Conservation (phyloP, 2,888 invertebrate species). For the Agonum fuliginosum region DNA sequence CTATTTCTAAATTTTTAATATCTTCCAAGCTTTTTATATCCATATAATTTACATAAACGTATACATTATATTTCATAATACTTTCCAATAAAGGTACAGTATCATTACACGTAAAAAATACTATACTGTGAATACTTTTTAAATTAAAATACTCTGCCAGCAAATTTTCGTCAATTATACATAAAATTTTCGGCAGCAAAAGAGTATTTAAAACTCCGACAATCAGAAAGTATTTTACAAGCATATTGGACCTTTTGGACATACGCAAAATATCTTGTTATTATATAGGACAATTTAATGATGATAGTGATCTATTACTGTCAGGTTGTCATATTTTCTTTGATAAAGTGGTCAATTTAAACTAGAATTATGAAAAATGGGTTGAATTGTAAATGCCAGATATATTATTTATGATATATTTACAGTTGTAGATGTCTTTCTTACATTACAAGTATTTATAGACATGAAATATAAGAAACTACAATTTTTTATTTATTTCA, state of each 20-base stretch:
- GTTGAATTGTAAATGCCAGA: too few species aligned
- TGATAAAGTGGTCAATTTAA: neutral
- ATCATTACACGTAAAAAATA: conserved; percentile 12
- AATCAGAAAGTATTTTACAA: neutral
- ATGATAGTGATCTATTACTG: neutral
- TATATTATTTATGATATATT: too few species aligned
- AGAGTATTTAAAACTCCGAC: neutral
- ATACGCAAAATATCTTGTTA: neutral
- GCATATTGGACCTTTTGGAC: neutral
- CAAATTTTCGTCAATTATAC: neutral
- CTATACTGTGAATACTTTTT: neutral
- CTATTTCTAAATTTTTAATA: neutral
- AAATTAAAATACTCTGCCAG: conserved; percentile 25
- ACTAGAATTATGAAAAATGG: neutral
- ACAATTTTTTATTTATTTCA: too few species aligned
- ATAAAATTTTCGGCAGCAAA: neutral
- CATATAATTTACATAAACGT: too few species aligned
- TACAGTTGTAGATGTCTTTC: too few species aligned
- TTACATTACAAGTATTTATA: too few species aligned
- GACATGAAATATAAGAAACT: too few species aligned
- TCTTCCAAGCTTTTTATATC: neutral
- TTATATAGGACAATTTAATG: neutral
- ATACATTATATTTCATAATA: conserved; percentile 14
- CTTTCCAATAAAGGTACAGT: neutral
- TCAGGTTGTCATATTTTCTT: neutral